A percentile compares a stretch with the other conserved stretches of the same genome.
Conservation (phyloP, 2,888 invertebrate species). For the Malthinus flaveolus region DNA sequence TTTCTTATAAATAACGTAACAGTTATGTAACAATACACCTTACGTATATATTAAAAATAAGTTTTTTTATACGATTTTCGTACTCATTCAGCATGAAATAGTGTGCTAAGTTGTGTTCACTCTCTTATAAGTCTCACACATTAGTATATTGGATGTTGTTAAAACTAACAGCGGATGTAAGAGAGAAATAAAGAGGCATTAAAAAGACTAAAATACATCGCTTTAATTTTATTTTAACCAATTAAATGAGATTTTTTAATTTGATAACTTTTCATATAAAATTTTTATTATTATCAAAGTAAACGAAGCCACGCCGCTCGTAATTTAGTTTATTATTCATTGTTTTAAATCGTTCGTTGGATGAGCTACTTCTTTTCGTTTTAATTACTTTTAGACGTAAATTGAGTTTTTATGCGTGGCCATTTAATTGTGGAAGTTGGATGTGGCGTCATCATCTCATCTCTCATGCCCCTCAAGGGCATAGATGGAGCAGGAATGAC, state of each 20-base stretch:
- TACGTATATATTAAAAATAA: conserved; percentile 7
- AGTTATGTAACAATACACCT: conserved; percentile 23
- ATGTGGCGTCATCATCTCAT: no score
- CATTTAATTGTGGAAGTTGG: no score
- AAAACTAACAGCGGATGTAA: conserved; percentile 23
- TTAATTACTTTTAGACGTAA: not conserved
- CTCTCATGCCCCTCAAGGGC: no score
- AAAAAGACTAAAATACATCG: conserved; percentile 16
- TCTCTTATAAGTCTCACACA: conserved; percentile 22
- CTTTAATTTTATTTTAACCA: conserved; percentile 20
- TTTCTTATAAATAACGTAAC: conserved; percentile 10
- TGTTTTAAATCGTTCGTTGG: not conserved
- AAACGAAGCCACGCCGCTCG: not conserved
- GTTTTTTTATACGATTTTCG: conserved; percentile 16
- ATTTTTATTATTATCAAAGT: not conserved
- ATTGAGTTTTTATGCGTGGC: not conserved
- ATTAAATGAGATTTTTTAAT: conserved; percentile 23
- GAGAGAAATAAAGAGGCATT: conserved; percentile 17
- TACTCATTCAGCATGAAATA: conserved; percentile 26
- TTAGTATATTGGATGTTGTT: conserved; percentile 14
- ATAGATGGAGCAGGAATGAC: no score
- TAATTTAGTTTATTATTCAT: conserved; percentile 5
- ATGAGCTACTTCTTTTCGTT: not conserved
- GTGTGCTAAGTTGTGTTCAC: conserved; percentile 27
- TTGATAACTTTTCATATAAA: conserved; percentile 8